A percentile compares a stretch with the other conserved stretches of the same genome.
Conservation (phyloP, 2,888 invertebrate species). For the Julus scanicus region DNA sequence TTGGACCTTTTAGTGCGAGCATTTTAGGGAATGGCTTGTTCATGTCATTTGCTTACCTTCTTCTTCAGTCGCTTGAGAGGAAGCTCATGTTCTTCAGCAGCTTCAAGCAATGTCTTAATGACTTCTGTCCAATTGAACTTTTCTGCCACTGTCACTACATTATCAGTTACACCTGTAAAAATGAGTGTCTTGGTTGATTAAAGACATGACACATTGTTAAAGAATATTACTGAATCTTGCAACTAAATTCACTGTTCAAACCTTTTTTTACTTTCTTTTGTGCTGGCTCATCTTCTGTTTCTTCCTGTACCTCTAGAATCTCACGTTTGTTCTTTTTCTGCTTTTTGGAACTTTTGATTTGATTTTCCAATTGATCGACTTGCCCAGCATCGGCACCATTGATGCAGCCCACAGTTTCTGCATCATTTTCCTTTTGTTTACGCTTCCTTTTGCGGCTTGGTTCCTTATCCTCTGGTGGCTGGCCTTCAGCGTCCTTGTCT, state of each 20-base stretch:
- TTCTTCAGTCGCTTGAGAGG: constrained; percentile 79
- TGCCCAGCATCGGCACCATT: not conserved
- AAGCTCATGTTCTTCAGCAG: constrained; percentile 73
- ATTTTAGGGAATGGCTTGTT: no score
- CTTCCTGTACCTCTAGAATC: constrained; percentile 60
- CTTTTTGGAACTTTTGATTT: not conserved
- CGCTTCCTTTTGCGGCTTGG: constrained; percentile 64
- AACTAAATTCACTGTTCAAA: not conserved
- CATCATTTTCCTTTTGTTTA: constrained; percentile 60
- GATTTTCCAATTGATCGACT: not conserved
- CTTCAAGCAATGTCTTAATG: constrained; percentile 66
- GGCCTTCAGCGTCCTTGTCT: constrained; percentile 57
- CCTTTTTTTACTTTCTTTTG: not conserved
- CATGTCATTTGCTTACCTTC: constrained; percentile 71
- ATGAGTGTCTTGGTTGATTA: no score
- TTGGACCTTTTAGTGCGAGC: no score
- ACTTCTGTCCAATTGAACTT: constrained; percentile 64
- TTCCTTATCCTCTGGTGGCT: constrained; percentile 64
- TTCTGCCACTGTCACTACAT: constrained; percentile 34
- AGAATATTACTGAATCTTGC: no score
- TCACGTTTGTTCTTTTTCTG: constrained; percentile 61
- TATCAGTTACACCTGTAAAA: not conserved
- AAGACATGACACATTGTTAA: no score
- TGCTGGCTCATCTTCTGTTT: not conserved
- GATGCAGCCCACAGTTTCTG: constrained; percentile 60